Evolutionary conservation across 37 sponge, comb jelly and placozoan species (phyloP).

Genomic region (Bolinopsis microptera): DNA sequence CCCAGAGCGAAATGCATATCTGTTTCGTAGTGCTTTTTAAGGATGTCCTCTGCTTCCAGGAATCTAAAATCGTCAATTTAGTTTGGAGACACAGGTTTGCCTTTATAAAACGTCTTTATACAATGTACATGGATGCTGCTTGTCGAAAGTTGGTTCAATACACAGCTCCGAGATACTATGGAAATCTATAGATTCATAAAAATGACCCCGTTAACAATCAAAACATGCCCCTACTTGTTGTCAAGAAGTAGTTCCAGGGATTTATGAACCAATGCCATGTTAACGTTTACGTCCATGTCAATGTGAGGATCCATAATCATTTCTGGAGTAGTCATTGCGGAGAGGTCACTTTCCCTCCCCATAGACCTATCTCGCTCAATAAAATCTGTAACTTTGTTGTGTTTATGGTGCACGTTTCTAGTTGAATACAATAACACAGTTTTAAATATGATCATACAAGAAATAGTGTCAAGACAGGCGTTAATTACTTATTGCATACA

Average conservation of each 20-base stretch:
- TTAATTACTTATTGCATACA: no score
- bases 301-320: not conserved
- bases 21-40: constrained; percentile 1
- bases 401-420: no score
- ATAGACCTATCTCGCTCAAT: not conserved
- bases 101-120: not conserved
- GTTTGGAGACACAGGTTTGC: not conserved
- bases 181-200: no score
- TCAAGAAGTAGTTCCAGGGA: not conserved
- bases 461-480: no score
- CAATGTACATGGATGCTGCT: no score
- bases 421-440: no score
- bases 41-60: not conserved
- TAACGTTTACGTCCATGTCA: not conserved
- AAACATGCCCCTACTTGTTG: not conserved
- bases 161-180: no score
- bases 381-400: not conserved
- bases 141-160: no score
- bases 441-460: no score
- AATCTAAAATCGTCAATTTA: not conserved
- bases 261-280: not conserved
- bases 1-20: constrained; percentile 29
- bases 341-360: not conserved
- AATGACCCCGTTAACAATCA: no score
- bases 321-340: not conserved